Conservation (phyloP, 1,140 invertebrate genomes). For the Trachymyrmex cornetzi region DNA sequence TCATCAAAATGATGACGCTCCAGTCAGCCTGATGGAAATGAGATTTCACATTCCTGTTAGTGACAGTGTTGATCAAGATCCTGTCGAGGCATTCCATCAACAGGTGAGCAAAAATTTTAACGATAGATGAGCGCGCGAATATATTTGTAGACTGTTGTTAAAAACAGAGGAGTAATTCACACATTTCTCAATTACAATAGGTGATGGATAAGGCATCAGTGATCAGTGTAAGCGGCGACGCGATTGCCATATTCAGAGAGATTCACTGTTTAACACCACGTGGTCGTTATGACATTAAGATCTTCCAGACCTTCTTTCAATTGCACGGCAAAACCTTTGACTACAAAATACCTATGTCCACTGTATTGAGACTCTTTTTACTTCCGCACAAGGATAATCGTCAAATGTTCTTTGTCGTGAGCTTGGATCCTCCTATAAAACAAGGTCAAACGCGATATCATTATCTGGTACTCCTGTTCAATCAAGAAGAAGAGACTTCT, state of each 20-base stretch:
- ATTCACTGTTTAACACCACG: constrained; percentile 99
- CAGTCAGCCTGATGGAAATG: constrained; percentile 98
- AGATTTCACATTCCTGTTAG: constrained; percentile 98
- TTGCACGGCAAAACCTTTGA: constrained; percentile 99
- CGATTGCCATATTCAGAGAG: constrained; percentile 98
- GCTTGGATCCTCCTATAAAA: constrained; percentile 99
- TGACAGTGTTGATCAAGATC: constrained; percentile 94
- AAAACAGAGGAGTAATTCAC: not conserved
- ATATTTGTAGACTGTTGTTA: not conserved
- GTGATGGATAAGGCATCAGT: constrained; percentile 99
- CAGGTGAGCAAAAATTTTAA: constrained; percentile 84
- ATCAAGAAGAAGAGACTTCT: constrained; percentile 97
- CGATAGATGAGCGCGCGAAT: not conserved
- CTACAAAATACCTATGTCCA: constrained; percentile 99
- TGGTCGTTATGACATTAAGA: constrained; percentile 99
- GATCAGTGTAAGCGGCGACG: constrained; percentile 98
- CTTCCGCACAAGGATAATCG: constrained; percentile 99
- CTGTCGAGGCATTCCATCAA: constrained; percentile 97
- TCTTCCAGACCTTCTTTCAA: constrained; percentile 99
- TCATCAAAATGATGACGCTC: constrained; percentile 99
- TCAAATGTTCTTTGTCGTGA: constrained; percentile 99
- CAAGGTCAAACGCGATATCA: constrained; percentile 99
- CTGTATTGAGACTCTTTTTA: constrained; percentile 97
- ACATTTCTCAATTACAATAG: constrained; percentile 6
- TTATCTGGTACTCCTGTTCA: constrained; percentile 97